Percentiles rank a stretch among this genome's conserved stretches.
phyloP scores from a whole-genome alignment of 1,140 invertebrate species.

The Chironomus striatipennis region DNA sequence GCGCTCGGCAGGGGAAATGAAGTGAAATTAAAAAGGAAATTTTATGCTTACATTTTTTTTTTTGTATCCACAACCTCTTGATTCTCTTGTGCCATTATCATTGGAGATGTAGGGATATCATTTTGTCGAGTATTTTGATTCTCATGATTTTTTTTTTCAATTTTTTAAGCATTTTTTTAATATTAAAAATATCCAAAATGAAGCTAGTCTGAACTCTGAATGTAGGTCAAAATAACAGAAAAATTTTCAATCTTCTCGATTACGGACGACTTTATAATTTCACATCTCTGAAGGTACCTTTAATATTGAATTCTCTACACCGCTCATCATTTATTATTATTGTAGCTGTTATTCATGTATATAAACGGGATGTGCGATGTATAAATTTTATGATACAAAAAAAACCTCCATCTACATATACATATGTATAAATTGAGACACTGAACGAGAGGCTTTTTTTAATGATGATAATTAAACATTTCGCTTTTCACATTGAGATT shows the following conservation, averaged over 20 bases:
- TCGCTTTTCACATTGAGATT: conserved; percentile 8
- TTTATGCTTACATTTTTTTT: background rate
- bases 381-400: background rate
- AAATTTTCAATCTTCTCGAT: too few relatives aligned
- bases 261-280: too few relatives aligned
- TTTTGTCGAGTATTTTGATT: background rate
- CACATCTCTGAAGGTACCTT: background rate
- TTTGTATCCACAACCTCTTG: background rate
- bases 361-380: background rate
- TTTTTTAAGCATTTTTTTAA: background rate
- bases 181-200: background rate
- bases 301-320: background rate
- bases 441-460: background rate
- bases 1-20: background rate
- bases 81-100: background rate
- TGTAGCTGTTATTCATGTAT: background rate
- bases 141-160: background rate
- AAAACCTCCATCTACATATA: background rate
- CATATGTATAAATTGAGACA: background rate
- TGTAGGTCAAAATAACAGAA: too few relatives aligned
- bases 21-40: background rate
- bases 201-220: too few relatives aligned
- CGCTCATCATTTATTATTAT: background rate
- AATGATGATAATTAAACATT: conserved; percentile 15
- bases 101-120: background rate